phyloP scores from a whole-genome alignment of 2,797 vertebrate species.

The Aphelocoma californica region DNA sequence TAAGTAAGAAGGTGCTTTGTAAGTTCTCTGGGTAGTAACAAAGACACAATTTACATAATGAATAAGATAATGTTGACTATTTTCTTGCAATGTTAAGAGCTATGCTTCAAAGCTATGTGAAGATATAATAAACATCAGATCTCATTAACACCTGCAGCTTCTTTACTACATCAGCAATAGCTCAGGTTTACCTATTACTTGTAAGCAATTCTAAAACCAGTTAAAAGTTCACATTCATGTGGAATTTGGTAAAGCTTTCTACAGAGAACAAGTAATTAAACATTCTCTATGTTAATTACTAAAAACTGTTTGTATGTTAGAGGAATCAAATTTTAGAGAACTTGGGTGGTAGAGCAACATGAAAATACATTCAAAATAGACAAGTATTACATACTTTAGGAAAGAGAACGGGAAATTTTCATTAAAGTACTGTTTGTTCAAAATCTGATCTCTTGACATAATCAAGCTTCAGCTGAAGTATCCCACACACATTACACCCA shows the following conservation, averaged over 20 bases:
- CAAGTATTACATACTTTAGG: neutral
- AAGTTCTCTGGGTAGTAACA: neutral
- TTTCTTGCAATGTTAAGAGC: neutral
- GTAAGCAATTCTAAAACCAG: neutral
- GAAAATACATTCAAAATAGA: neutral
- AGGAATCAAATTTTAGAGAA: neutral
- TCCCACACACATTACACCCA: conserved; percentile 1
- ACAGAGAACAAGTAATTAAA: neutral
- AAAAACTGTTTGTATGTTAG: neutral
- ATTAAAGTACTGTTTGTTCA: neutral
- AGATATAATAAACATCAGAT: neutral
- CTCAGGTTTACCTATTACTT: neutral
- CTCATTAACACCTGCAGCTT: neutral
- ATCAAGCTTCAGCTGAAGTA: neutral
- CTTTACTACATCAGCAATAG: neutral
- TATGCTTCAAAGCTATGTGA: neutral
- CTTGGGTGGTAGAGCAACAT: neutral
- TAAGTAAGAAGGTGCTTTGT: neutral
- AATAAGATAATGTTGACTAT: neutral
- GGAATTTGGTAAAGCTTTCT: neutral
- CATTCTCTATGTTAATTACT: neutral
- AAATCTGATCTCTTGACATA: neutral
- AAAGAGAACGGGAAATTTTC: neutral
- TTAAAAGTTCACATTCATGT: neutral
- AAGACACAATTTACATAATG: neutral